Base-by-base conservation (phyloP, 2,888 invertebrate genomes). In the Myathropa florea region DNA sequence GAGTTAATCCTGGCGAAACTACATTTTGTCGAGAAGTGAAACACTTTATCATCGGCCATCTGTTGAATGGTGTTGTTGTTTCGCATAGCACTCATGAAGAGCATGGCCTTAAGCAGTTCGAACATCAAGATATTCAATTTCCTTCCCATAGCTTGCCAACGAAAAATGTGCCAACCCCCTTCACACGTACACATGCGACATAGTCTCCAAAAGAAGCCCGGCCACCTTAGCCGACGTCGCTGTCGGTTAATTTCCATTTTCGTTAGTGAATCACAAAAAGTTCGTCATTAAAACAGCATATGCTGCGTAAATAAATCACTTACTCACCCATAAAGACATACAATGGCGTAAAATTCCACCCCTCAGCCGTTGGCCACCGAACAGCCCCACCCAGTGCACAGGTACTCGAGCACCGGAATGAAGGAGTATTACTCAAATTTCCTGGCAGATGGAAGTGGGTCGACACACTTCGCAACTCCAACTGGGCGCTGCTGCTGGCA, bases 231-330 rank as follows among this genome's bases (percentile, higher is more conserved):
- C n/a, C 33, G 3, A 12, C 59, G 61, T 28, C 77, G 65, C 67
- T 53, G 26, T 64, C 30, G 60, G 77, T 75, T 76, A 26, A 76
- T 83, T 77, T 82, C 63, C 65, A 46, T 76, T 64, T 76, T 36
- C 46, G 4, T 14, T 2, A 64, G n/a, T 23, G 33, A 39, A 18
- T 3, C 30, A 39, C 23, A 36, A 36, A 30, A 57, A 67, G 63
- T n/a, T 67, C 55, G 63, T 73, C 78, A 78, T 73, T 78, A 64
- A 72, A 82, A 71, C 46, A 71, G 55, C 82, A 82, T 82, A 86
- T 86, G 86, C 73, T 83, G 65, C 33, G 75, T 67, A 61, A 82
- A 86, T 86, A 86, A 86, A 86, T 86, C 83, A 86, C 81, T 85
- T 77, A 77, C 61, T 65, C 75, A 71, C 33, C 55, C 78, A 71